These are phyloP conservation scores for Steinernema khuongi DNA, from an alignment of 1,140 invertebrate genomes.

Conservation along the genomic window DNA sequence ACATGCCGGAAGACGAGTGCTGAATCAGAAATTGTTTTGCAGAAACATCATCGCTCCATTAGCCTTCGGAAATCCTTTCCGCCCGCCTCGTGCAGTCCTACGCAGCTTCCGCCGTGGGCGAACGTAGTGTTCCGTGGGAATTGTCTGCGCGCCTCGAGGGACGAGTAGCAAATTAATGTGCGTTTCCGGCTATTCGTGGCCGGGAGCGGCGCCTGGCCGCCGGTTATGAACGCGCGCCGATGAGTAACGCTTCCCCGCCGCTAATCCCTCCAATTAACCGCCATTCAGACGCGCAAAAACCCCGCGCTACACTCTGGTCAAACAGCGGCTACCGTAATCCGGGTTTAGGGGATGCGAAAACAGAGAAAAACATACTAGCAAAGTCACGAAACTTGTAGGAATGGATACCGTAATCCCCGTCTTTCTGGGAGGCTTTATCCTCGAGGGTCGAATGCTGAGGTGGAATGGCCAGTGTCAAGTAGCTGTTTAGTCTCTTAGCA, in stretches of 20 bases:
- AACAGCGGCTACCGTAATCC: slow-evolving; percentile 9
- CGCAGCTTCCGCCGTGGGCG: slow-evolving; percentile 1
- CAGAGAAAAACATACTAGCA: too few relatives aligned
- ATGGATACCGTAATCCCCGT: too few relatives aligned
- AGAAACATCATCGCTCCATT: slow-evolving; percentile 9
- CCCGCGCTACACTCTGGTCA: neutral
- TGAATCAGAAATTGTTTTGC: slow-evolving; percentile 1
- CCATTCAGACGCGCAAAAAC: slow-evolving; percentile 4
- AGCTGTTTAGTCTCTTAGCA: too few relatives aligned
- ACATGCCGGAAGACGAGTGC: neutral
- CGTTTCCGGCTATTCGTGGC: too few relatives aligned
- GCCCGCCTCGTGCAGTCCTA: neutral
- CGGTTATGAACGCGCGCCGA: too few relatives aligned
- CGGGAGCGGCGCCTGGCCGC: too few relatives aligned
- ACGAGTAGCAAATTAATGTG: too few relatives aligned
- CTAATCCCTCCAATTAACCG: neutral
- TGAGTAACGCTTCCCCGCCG: too few relatives aligned
- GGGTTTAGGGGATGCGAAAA: neutral
- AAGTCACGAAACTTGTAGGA: too few relatives aligned
- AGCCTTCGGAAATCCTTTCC: slow-evolving; percentile 15
- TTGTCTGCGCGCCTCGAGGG: neutral
- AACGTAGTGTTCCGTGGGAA: slow-evolving; percentile 1
- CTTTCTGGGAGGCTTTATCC: too few relatives aligned
- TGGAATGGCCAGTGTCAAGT: too few relatives aligned
- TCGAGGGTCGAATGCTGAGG: too few relatives aligned